Evolutionary conservation across 2,888 invertebrate genomes (phyloP), one percentile per base, ranked within the genome.

Genomic region (Schizotus pectinicornis): DNA sequence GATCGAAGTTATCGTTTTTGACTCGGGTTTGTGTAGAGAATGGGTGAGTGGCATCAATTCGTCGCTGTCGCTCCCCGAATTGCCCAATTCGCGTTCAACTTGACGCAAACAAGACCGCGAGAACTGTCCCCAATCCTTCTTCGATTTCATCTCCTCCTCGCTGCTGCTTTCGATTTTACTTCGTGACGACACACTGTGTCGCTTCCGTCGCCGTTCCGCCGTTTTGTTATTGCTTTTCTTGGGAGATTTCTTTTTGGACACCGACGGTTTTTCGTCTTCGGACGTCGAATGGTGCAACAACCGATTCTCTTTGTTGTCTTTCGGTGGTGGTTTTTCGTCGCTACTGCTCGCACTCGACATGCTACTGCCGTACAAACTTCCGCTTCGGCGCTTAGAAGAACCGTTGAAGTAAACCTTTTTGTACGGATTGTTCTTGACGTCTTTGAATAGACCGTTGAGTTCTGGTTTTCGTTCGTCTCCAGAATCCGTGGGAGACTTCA

Each of bases 361-460:
- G 69, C 88, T 87, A 72, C 88, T 88, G 35, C 81, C 82, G 69
- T 86, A 89, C 63, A 88, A 81, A 69, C 86, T 88, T 32, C 83
- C 83, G 68, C 85, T 85, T 62, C 88, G 82, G 61, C 88, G 82
- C 65, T 83, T 81, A 31, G 88, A 81, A 36, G 86, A 86, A 41
- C 92, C 91, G 75, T 92, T 92, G 48, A 91, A 86, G 76, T 91
- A 92, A 63, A 88, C 82, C 75, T 88, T 88, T 75, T 89, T 90
- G 70, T 90, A 90, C 1, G 89, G 88, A 79, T 90, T 89, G 49
- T 85, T 81, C 68, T 85, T 86, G 7, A 78, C 73, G 45, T 78
- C 76, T 71, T 82, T 82, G 57, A 86, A 83, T 42, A 89, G 78
- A 12, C 90, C 90, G 72, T 91, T 90, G 35, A 88, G 81, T 72